Evolutionary conservation across 2,888 invertebrate genomes (phyloP).

Genomic region (Fragum sueziense): DNA sequence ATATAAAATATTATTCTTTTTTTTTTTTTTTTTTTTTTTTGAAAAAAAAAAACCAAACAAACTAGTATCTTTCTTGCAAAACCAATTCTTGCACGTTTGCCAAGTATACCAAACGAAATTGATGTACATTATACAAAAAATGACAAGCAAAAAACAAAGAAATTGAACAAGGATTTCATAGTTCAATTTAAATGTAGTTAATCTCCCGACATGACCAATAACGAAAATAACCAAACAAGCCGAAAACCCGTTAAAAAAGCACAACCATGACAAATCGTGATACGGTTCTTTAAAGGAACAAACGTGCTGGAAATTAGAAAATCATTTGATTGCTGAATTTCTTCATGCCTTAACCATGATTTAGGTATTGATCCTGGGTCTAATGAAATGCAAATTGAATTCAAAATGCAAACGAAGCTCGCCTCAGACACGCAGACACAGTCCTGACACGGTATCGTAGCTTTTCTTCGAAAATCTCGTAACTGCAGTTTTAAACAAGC

Average conservation of each 20-base stretch:
- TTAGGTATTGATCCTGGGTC: conserved; percentile 37
- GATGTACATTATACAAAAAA: not conserved
- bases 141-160: conserved; percentile 15
- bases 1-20: too few relatives aligned
- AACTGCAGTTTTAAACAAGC: too few relatives aligned
- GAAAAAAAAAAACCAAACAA: too few relatives aligned
- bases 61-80: too few relatives aligned
- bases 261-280: conserved; percentile 18
- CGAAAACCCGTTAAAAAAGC: conserved; percentile 13
- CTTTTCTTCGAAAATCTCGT: too few relatives aligned
- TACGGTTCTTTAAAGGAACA: conserved; percentile 17
- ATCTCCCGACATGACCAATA: conserved; percentile 3
- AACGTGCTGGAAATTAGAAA: conserved; percentile 28
- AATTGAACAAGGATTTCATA: not conserved
- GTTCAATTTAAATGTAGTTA: conserved; percentile 17
- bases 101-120: not conserved
- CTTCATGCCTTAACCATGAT: conserved; percentile 27
- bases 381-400: conserved; percentile 58
- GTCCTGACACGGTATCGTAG: conserved; percentile 19
- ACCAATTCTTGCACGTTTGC: not conserved
- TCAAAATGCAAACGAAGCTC: conserved; percentile 52
- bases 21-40: too few relatives aligned
- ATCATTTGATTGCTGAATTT: conserved; percentile 28
- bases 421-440: conserved; percentile 33
- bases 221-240: conserved; percentile 11